Evolutionary conservation across 2,888 invertebrate species (phyloP).

Genomic region (Coecobrya sp.): DNA sequence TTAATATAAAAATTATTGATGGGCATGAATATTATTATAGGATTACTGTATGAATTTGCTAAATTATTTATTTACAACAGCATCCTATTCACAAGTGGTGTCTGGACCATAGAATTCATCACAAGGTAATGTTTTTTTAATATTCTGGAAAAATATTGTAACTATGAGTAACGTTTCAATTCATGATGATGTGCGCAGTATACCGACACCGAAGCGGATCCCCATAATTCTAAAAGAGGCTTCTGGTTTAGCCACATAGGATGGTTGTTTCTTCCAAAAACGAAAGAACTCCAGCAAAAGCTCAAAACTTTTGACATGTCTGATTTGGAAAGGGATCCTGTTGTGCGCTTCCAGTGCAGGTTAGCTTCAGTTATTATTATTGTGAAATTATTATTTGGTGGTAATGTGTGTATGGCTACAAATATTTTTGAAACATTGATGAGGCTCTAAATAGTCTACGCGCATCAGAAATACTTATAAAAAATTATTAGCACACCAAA

Average conservation of each 20-base stretch:
- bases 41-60: too few species aligned
- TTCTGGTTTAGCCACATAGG: slow-evolving; percentile 99
- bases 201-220: slow-evolving; percentile 97
- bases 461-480: too few species aligned
- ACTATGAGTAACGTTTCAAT: too few species aligned
- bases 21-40: not conserved
- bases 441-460: too few species aligned
- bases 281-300: slow-evolving; percentile 95
- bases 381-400: too few species aligned
- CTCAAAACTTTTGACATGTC: slow-evolving; percentile 95
- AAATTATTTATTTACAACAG: too few species aligned
- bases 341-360: slow-evolving; percentile 95
- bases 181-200: slow-evolving; percentile 89
- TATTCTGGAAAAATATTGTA: too few species aligned
- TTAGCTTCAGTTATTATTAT: too few species aligned
- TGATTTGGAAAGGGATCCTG: slow-evolving; percentile 93
- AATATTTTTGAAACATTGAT: too few species aligned
- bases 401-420: too few species aligned
- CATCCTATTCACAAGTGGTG: slow-evolving; percentile 77
- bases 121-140: slow-evolving; percentile 87
- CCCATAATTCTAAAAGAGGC: slow-evolving; percentile 96
- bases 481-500: too few species aligned
- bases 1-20: not conserved
- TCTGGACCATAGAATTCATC: slow-evolving; percentile 90
- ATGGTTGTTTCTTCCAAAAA: slow-evolving; percentile 97